Base-by-base conservation (phyloP, 37 sponge, comb jelly and placozoan genomes). In the Mnemiopsis leidyi region DNA sequence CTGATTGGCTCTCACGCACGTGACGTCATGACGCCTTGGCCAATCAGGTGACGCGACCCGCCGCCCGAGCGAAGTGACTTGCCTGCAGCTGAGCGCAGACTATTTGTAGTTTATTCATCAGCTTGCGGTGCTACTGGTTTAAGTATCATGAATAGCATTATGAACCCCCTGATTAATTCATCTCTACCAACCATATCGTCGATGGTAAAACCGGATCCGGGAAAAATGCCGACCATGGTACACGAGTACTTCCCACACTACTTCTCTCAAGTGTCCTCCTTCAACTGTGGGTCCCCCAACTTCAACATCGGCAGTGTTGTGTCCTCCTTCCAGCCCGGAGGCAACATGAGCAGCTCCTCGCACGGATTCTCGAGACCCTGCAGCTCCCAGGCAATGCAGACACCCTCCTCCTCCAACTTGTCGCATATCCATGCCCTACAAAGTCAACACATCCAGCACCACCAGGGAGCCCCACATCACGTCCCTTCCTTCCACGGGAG, bases 21-120 rank as follows among this genome's bases (percentile, higher is more conserved):
- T 85, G 90, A 85, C 90, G 90, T 85, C 90, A 85, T 61, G 39
- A 20, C 61, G 90, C 90, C 40, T 40, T 37, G 26, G 3, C 90
- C 40, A 85, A 77, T 77, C 5, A 36, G 79, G 32, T 77, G 36
- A 77, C 79, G 79, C 79, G 79, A 18, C 79, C 33, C 79, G 36
- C 79, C 3, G 79, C 68, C 21, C 23, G 73, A 69, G 73, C 5
- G 61, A 48, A 48, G 61, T 48, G 13, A 48, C 9, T 48, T 48
- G 61, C 73, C n/a, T 25, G 29, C 29, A 77, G 32, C 79, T 77
- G 7, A 77, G 32, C 79, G 36, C 79, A 77, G 32, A 77, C 32
- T 77, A 77, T 77, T 77, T 77, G 79, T 77, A 77, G 79, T 77
- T 77, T 77, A 77, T 77, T 77, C 79, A 77, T 77, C 79, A 77